Evolutionary conservation across 2,888 invertebrate genomes (phyloP), one percentile per base, ranked within the genome.

Genomic region (Diarsia dahlii): DNA sequence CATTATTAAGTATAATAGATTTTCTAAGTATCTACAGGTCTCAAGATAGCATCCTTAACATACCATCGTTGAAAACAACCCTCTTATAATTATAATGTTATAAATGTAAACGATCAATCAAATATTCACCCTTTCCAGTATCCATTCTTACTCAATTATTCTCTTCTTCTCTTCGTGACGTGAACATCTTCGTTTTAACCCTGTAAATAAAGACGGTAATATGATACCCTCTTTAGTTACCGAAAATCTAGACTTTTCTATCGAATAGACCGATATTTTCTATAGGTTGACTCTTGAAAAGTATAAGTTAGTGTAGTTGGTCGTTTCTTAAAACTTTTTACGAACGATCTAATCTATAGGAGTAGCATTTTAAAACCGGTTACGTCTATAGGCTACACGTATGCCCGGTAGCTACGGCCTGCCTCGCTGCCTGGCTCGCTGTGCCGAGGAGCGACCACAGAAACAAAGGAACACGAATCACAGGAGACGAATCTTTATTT

Each of bases 291-390:
- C 64, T 54, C 50, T 62, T 45, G 10, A 69, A 65, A 56, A 39
- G 64, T 71, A 76, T 63, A 54, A 58, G 52, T 48, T 52, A 13
- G 56, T 67, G 23, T 50, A 63, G 45, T 63, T 60, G 68, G 18
- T 45, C 50, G 77, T 56, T 46, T 66, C 69, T 58, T 54, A 52
- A 48, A 73, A 70, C 58, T 62, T 74, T 74, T 70, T 74, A 74
- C 62, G 52, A 67, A 34, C n/a, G 72, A 82, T 80, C 45, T 78
- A 64, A 78, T 78, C 48, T 82, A 34, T 62, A 48, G 60, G 56
- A 82, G 65, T 20, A 54, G 28, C 62, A 65, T 9, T 66, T 46
- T 74, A 18, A 23, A 82, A 82, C 81, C 81, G 73, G 81, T 81
- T 78, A 52, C 64, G 48, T 62, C 9, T 65, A 50, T 12, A 50